phyloP scores from a whole-genome alignment of 64 coral and sea anemone species.

The Acropora tenuis region DNA sequence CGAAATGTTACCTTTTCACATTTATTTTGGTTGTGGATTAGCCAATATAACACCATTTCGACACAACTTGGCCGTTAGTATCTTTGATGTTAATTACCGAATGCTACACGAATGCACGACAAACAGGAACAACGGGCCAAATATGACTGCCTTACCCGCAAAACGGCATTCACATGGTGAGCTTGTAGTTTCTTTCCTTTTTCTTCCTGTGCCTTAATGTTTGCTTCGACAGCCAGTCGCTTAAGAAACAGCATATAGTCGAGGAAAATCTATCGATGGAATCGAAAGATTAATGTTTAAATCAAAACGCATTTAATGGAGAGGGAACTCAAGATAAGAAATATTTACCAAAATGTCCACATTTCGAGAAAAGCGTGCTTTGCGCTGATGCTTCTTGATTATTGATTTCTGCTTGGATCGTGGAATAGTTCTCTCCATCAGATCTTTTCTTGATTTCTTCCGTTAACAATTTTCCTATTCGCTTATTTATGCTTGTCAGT shows the following conservation, averaged over 20 bases:
- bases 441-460: background rate
- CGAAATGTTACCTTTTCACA: too few relatives aligned
- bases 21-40: too few relatives aligned
- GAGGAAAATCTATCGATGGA: constrained; percentile 70
- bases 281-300: background rate
- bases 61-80: too few relatives aligned
- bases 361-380: constrained; percentile 79
- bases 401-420: constrained; percentile 84
- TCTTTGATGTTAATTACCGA: too few relatives aligned
- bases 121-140: background rate
- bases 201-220: constrained; percentile 68
- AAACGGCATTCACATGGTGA: constrained; percentile 58
- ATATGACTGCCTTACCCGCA: constrained; percentile 48
- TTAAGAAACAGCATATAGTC: constrained; percentile 93
- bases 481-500: too few relatives aligned
- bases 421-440: constrained; percentile 83
- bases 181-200: constrained; percentile 64
- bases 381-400: constrained; percentile 82
- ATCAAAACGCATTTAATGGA: background rate
- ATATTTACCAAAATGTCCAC: constrained; percentile 80
- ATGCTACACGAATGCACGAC: too few relatives aligned
- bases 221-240: constrained; percentile 73
- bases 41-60: too few relatives aligned
- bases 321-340: background rate
- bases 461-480: too few relatives aligned